These are phyloP conservation scores for Pandemis cinnamomeana DNA, from an alignment of 2,888 invertebrate genomes.

Conservation along the genomic window DNA sequence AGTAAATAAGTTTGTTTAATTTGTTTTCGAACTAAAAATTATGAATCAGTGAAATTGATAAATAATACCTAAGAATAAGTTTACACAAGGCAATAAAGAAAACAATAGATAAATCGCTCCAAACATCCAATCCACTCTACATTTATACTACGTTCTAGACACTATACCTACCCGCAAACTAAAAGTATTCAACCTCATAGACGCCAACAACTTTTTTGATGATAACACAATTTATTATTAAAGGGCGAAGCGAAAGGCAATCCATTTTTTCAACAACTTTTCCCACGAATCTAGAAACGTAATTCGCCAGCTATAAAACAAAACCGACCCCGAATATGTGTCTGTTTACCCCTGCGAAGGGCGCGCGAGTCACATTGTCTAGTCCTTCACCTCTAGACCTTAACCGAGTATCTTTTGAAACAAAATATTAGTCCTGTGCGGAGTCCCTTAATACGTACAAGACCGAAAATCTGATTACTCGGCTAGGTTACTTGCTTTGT, in stretches of 20 bases:
- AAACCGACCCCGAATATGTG: slow-evolving; percentile 47
- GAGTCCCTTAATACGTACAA: slow-evolving; percentile 16
- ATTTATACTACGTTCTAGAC: not conserved
- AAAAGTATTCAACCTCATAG: not conserved
- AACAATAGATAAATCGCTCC: not conserved
- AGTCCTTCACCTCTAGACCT: slow-evolving; percentile 54
- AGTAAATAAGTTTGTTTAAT: no score
- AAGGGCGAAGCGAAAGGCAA: not conserved
- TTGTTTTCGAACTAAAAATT: no score
- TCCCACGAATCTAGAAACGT: not conserved
- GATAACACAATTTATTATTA: not conserved
- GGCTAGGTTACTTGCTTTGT: slow-evolving; percentile 9
- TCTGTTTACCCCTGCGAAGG: slow-evolving; percentile 75
- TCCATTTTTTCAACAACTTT: slow-evolving; percentile 1
- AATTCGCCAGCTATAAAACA: slow-evolving; percentile 15
- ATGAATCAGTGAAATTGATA: not conserved
- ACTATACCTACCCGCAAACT: not conserved
- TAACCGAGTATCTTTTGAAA: slow-evolving; percentile 4
- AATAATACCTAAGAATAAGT: not conserved
- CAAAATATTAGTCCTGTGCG: slow-evolving; percentile 7
- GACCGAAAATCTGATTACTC: slow-evolving; percentile 12
- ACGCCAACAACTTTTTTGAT: not conserved
- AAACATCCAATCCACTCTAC: not conserved
- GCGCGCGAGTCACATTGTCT: slow-evolving; percentile 80
- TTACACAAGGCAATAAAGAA: not conserved